Evolutionary conservation across 2,888 invertebrate species (phyloP), one percentile per base, ranked within the genome.

Genomic region (Plagodis pulveraria): DNA sequence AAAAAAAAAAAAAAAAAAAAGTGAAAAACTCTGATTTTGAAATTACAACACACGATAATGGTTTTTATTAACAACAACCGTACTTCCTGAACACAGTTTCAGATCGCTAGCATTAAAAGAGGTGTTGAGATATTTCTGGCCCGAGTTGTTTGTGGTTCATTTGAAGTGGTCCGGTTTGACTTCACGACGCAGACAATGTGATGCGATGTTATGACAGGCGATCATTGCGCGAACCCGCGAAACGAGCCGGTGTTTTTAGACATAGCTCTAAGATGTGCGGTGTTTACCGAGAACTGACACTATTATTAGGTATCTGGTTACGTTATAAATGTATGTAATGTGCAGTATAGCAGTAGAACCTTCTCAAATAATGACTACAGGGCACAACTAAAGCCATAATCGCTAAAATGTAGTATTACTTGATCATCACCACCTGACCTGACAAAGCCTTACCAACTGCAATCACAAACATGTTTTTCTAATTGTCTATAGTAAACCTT

Each of bases 201-300:
- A 72, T 73, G 70, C 68, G 70, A 73, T 84, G 81, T 84, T 84
- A 83, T 84, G 84, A 83, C 80, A 77, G 76, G 73, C 73, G 67
- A 76, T 74, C 78, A 68, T 12, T 42, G 44, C 50, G 42, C 46
- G 45, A 58, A 62, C 63, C 64, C 68, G 66, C 63, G 71, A 69
- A 74, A 76, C 72, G 66, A 63, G 65, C 48, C 59, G 64, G 53
- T 61, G 64, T 59, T 69, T 69, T 60, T 69, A 66, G 49, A 48
- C 44, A 52, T 12, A 58, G 48, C 44, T 61, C 68, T 65, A 59
- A 64, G 49, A 6, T 22, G 34, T 52, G 22, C 22, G 63, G 50
- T 53, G 45, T 53, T 52, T 61, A 59, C 64, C 43, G 41, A 41
- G 41, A 10, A 41, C 6, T 41, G 5, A n/a, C 8, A 41, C 41